Evolutionary conservation across 2,888 invertebrate species (phyloP).

Genomic region (Nomada flava): DNA sequence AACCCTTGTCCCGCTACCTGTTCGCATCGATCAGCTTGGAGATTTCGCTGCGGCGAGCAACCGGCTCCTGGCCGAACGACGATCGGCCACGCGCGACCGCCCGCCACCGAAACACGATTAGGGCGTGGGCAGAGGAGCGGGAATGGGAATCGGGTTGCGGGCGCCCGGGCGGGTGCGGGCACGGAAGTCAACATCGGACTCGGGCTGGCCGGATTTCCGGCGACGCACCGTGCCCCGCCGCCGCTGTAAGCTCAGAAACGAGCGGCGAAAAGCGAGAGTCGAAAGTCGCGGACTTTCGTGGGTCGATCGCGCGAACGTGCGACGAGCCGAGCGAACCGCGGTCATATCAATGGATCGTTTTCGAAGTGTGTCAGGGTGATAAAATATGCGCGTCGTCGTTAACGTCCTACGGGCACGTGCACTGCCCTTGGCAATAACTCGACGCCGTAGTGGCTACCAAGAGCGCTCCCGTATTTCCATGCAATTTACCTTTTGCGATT

Average conservation of each 20-base stretch:
- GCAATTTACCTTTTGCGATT: constrained; percentile 72
- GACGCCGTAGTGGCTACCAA: constrained; percentile 32
- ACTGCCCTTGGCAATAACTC: constrained; percentile 71
- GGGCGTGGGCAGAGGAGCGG: too few relatives aligned
- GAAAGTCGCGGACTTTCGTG: background rate
- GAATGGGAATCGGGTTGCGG: too few relatives aligned
- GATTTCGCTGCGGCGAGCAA: too few relatives aligned
- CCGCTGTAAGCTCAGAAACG: background rate
- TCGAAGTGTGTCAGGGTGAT: constrained; percentile 73
- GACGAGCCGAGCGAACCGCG: constrained; percentile 40
- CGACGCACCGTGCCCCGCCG: background rate
- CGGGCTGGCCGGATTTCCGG: constrained; percentile 22
- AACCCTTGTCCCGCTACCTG: background rate
- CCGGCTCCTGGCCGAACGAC: too few relatives aligned
- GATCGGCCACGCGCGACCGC: too few relatives aligned
- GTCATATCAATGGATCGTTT: constrained; percentile 69
- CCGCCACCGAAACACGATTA: too few relatives aligned
- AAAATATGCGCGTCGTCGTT: constrained; percentile 64
- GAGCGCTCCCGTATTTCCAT: constrained; percentile 67
- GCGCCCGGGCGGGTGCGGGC: too few relatives aligned
- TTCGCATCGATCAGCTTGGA: too few relatives aligned
- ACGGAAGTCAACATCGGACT: too few relatives aligned
- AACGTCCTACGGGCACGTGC: constrained; percentile 63
- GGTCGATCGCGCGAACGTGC: background rate
- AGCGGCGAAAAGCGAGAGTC: background rate